Evolutionary conservation across 2,797 vertebrate genomes (phyloP), one percentile per base, ranked within the genome.

Genomic region (Micrastur ruficollis): DNA sequence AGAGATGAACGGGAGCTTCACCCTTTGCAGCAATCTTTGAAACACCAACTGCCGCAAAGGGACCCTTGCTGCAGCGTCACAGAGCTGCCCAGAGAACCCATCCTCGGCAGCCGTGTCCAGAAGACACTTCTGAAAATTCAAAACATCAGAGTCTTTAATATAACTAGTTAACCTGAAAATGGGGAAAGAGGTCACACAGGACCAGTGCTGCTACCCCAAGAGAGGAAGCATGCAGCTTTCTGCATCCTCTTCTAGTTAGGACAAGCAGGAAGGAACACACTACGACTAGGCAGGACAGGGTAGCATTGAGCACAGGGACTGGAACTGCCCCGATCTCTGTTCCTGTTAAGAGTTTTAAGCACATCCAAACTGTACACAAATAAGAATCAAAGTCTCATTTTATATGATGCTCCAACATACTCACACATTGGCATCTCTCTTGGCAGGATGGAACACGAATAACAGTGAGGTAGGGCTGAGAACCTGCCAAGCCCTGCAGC

Each of bases 101-200:
- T 73, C 52, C 88, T 97, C 91, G 92, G 96, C 94, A 97, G 94
- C 86, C 61, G 49, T 95, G 93, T 97, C 95, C 81, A 34, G 95
- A 94, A 96, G 94, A 97, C 84, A 97, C 94, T 97, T 71, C 26
- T 97, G 96, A 97, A 96, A 97, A 97, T 96, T 96, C 94, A 97
- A 97, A 97, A 97, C 93, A 96, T 96, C 96, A 95, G 66, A 96
- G 80, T 96, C 94, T 97, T 97, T 93, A 97, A 59, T 86, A 95
- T 88, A 97, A 95, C 92, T 81, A 97, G 95, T 92, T 93, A 97
- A 95, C 90, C 90, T 94, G 80, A 93, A 97, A 96, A 96, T 91
- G 83, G 82, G 89, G 90, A 94, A 76, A 25, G 14, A 84, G 49
- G 63, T 40, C 62, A 75, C 34, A 68, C 20, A 42, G 47, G 36